Percentiles rank a stretch among this genome's conserved stretches.
Evolutionary conservation across 2,113 vertebrate genomes (phyloP).

Genomic region (Perccottus glenii): DNA sequence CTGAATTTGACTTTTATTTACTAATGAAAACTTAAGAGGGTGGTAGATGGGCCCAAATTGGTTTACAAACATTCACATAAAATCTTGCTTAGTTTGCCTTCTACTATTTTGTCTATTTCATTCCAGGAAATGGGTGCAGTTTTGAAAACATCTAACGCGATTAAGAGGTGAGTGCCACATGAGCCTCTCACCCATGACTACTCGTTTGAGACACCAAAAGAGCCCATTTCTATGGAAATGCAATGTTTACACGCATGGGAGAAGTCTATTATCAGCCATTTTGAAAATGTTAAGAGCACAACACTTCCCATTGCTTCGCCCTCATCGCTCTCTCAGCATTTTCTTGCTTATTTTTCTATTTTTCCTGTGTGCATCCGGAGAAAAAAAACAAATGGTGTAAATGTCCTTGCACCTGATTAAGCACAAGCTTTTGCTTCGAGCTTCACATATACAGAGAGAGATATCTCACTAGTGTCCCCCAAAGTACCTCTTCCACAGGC

Average conservation of each 20-base stretch:
- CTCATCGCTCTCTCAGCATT: slow-evolving; percentile 57
- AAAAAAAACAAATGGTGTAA: slow-evolving; percentile 73
- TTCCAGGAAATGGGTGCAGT: slow-evolving; percentile 18
- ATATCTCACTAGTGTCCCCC: slow-evolving; percentile 44
- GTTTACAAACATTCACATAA: not conserved
- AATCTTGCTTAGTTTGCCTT: not conserved
- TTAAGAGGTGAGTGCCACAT: slow-evolving; percentile 65
- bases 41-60: too few relatives aligned
- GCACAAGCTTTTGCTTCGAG: slow-evolving; percentile 44
- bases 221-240: slow-evolving; percentile 80
- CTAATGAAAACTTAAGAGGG: too few relatives aligned
- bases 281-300: slow-evolving; percentile 69
- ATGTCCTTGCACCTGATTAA: slow-evolving; percentile 70
- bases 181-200: slow-evolving; percentile 64
- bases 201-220: slow-evolving; percentile 63
- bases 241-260: slow-evolving; percentile 78
- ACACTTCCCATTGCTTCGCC: slow-evolving; percentile 50
- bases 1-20: too few relatives aligned
- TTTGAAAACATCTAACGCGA: slow-evolving; percentile 62
- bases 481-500: slow-evolving; percentile 53
- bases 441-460: slow-evolving; percentile 38
- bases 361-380: slow-evolving; percentile 61
- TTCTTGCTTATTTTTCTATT: slow-evolving; percentile 51
- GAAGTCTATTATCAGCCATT: slow-evolving; percentile 78
- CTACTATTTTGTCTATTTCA: not conserved